Percentiles rank a stretch among this genome's conserved stretches.
phyloP scores from a whole-genome alignment of 2,113 vertebrate genomes.

The Cheirogaleus medius region DNA sequence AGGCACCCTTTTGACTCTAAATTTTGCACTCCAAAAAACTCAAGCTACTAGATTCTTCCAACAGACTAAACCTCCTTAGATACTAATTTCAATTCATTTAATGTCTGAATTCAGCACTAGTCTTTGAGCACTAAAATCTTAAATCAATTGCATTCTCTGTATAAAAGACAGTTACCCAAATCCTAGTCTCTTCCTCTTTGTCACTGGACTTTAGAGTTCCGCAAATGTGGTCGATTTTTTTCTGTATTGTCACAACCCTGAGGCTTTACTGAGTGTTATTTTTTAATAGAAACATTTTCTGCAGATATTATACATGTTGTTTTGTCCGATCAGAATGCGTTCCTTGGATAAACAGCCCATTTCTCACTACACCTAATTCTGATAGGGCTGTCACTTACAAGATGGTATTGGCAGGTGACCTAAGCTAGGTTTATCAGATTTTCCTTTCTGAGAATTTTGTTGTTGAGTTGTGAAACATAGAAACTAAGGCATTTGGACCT shows the following conservation, averaged over 20 bases:
- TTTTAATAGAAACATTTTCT: neutral
- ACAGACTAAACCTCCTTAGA: neutral
- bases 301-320: neutral
- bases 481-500: neutral
- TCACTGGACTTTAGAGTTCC: neutral
- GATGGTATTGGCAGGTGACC: neutral
- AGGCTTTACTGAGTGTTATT: neutral
- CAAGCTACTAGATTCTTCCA: neutral
- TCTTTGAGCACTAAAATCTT: neutral
- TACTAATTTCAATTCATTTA: neutral
- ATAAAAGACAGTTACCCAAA: neutral
- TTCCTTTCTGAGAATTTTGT: neutral
- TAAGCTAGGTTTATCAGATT: neutral
- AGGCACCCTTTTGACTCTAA: neutral
- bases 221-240: neutral
- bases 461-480: neutral
- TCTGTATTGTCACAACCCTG: neutral
- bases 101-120: neutral
- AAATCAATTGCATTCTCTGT: neutral
- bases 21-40: neutral
- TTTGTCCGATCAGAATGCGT: neutral
- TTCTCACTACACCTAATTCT: neutral
- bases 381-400: neutral
- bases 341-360: neutral
- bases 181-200: neutral